Conservation (phyloP, 2,113 vertebrate species). For the Oxyura jamaicensis region DNA sequence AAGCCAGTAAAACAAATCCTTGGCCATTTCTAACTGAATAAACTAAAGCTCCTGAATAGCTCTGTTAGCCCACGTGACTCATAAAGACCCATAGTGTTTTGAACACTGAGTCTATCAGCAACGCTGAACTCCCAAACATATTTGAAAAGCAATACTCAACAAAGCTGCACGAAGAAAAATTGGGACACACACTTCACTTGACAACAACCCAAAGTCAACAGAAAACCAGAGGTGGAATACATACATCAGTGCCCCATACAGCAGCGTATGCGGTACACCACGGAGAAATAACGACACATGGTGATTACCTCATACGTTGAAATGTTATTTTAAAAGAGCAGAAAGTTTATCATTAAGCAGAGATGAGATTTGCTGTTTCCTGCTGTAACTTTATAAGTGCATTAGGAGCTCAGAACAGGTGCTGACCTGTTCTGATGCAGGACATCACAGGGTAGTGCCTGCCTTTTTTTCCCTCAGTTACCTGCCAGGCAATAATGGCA, state of each 20-base stretch:
- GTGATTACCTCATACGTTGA: neutral
- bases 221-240: neutral
- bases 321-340: neutral
- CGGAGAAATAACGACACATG: neutral
- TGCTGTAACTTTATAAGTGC: neutral
- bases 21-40: neutral
- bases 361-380: neutral
- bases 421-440: neutral
- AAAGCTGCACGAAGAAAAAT: neutral
- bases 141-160: neutral
- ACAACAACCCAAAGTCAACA: neutral
- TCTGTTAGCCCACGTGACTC: neutral
- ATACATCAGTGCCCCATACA: neutral
- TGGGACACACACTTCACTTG: neutral
- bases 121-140: neutral
- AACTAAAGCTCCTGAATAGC: neutral
- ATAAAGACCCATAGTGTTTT: neutral
- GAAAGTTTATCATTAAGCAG: neutral
- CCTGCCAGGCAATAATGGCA: accelerated
- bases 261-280: neutral
- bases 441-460: neutral
- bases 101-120: neutral
- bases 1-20: neutral
- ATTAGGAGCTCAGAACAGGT: neutral
- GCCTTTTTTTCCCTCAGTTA: neutral